Evolutionary conservation across 2,797 vertebrate genomes (phyloP).

Genomic region (Poeciliopsis turneri): DNA sequence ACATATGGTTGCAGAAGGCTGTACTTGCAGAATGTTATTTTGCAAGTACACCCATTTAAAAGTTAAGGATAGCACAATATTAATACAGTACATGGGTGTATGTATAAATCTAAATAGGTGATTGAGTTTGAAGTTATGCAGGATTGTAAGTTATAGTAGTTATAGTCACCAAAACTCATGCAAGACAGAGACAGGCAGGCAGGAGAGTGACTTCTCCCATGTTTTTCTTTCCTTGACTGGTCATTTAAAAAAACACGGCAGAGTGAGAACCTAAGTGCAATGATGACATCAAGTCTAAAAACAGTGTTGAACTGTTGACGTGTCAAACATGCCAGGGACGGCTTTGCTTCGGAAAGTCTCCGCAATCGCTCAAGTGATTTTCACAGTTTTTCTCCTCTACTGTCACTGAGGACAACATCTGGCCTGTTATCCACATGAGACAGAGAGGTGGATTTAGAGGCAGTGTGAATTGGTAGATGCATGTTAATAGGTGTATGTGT

Average conservation of each 20-base stretch:
- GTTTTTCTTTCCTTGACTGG: slow-evolving; percentile 78
- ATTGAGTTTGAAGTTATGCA: slow-evolving; percentile 8
- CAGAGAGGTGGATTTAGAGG: slow-evolving; percentile 52
- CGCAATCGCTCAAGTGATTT: slow-evolving; percentile 59
- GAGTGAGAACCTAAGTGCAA: slow-evolving; percentile 65
- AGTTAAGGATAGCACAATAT: not conserved
- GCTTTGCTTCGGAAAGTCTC: slow-evolving; percentile 75
- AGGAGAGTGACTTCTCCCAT: slow-evolving; percentile 54
- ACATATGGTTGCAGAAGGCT: slow-evolving; percentile 12
- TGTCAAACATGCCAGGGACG: slow-evolving; percentile 56
- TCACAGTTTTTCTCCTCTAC: slow-evolving; percentile 70
- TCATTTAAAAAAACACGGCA: slow-evolving; percentile 75
- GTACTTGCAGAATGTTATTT: not conserved
- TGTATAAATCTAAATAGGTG: not conserved
- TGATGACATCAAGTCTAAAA: slow-evolving; percentile 73
- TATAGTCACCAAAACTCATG: slow-evolving; percentile 19
- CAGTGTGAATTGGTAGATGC: slow-evolving; percentile 40
- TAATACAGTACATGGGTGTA: not conserved
- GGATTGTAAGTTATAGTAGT: slow-evolving; percentile 4
- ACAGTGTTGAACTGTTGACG: slow-evolving; percentile 72
- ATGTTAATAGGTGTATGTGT: not conserved
- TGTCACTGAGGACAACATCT: slow-evolving; percentile 49
- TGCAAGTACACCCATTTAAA: not conserved
- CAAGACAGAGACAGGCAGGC: slow-evolving; percentile 43
- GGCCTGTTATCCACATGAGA: slow-evolving; percentile 45